phyloP scores from a whole-genome alignment of 2,888 invertebrate species.

The Tetranychus piercei region DNA sequence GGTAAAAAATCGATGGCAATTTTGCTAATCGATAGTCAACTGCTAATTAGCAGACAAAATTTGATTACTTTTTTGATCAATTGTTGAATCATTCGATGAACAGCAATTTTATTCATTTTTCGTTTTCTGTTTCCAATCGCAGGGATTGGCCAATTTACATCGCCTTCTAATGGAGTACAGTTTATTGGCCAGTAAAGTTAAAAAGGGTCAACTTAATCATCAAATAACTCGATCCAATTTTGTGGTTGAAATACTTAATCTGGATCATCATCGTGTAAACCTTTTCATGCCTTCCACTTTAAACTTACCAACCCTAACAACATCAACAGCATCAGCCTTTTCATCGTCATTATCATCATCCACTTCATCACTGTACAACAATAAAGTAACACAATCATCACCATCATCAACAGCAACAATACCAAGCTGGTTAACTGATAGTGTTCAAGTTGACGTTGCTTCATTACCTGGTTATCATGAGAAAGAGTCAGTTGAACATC shows the following conservation, averaged over 20 bases:
- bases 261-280: background rate
- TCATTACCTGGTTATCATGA: background rate
- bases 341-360: background rate
- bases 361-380: background rate
- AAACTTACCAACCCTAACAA: background rate
- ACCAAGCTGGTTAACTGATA: constrained; percentile 24
- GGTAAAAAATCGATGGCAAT: no score
- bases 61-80: no score
- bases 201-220: background rate
- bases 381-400: background rate
- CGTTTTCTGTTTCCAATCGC: background rate
- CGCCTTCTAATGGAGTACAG: background rate
- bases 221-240: constrained; percentile 7
- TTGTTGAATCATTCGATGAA: no score
- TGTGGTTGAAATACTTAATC: constrained; percentile 7
- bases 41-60: no score
- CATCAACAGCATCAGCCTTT: background rate
- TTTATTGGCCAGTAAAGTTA: background rate
- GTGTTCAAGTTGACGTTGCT: constrained; percentile 21
- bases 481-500: background rate
- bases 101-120: background rate
- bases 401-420: constrained; percentile 1
- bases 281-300: background rate
- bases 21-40: no score
- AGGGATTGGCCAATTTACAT: constrained; percentile 3